Evolutionary conservation across 2,113 vertebrate species (phyloP).

Genomic region (Procavia capensis): DNA sequence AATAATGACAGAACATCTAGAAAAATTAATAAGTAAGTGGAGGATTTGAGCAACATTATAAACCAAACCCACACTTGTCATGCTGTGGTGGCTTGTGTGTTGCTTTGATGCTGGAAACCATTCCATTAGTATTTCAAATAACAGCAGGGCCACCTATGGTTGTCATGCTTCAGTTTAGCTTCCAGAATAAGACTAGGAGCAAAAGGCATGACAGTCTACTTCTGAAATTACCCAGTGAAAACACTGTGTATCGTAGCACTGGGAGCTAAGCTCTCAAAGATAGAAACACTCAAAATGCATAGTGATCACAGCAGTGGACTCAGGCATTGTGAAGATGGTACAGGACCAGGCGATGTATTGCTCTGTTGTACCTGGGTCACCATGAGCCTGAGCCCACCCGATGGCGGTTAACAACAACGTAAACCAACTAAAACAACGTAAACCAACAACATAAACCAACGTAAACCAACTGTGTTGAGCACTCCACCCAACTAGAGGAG

Average conservation of each 20-base stretch:
- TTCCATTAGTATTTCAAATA: neutral
- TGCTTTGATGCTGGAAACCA: no score
- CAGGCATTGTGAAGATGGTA: neutral
- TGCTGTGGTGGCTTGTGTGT: no score
- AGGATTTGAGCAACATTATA: neutral
- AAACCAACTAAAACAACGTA: no score
- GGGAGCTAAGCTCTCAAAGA: no score
- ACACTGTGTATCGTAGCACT: neutral
- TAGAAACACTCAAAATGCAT: neutral
- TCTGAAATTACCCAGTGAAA: neutral
- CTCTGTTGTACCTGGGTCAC: neutral
- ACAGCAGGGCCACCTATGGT: neutral
- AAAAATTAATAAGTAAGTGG: neutral
- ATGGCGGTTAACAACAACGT: neutral
- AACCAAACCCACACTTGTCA: no score
- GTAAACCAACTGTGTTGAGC: neutral
- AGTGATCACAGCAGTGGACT: neutral
- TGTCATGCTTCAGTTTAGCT: neutral
- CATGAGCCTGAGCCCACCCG: neutral
- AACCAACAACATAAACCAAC: no score
- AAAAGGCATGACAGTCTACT: neutral
- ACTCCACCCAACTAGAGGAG: neutral
- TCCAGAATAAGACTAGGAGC: neutral
- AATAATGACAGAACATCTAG: neutral
- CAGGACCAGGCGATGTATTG: neutral